Conservation (phyloP, 1,140 invertebrate genomes). For the Gonioctena quinquepunctata region DNA sequence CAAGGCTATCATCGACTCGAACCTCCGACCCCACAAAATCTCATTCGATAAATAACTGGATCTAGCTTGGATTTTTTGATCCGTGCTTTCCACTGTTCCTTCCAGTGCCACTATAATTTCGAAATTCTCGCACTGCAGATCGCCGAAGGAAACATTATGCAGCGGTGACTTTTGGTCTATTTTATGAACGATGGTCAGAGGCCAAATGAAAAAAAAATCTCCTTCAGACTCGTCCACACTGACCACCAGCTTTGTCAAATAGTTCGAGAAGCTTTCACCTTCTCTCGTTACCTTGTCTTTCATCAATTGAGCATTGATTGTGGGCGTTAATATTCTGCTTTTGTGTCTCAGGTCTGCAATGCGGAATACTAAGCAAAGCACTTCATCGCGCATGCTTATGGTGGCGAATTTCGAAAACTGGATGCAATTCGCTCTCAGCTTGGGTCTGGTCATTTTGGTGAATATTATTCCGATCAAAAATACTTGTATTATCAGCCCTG, state of each 20-base stretch:
- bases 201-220: slow-evolving; percentile 87
- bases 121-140: slow-evolving; percentile 80
- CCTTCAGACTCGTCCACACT: slow-evolving; percentile 75
- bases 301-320: slow-evolving; percentile 84
- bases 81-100: slow-evolving; percentile 59
- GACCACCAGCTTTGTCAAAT: slow-evolving; percentile 73
- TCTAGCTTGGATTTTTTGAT: slow-evolving; percentile 67
- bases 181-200: slow-evolving; percentile 82
- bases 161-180: slow-evolving; percentile 82
- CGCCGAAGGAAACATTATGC: slow-evolving; percentile 79
- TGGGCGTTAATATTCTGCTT: slow-evolving; percentile 88
- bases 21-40: slow-evolving; percentile 93
- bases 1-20: slow-evolving; percentile 86
- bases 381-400: slow-evolving; percentile 81
- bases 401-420: slow-evolving; percentile 87
- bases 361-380: slow-evolving; percentile 84
- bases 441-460: slow-evolving; percentile 80
- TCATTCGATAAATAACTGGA: slow-evolving; percentile 81
- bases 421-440: slow-evolving; percentile 87
- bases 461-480: slow-evolving; percentile 86
- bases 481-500: slow-evolving; percentile 79
- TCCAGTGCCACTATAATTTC: slow-evolving; percentile 88
- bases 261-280: slow-evolving; percentile 77
- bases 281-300: slow-evolving; percentile 77
- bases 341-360: slow-evolving; percentile 93